Percentiles rank a stretch among this genome's conserved stretches.
Conservation (phyloP, 2,113 vertebrate genomes). For the Rafetus swinhoei region DNA sequence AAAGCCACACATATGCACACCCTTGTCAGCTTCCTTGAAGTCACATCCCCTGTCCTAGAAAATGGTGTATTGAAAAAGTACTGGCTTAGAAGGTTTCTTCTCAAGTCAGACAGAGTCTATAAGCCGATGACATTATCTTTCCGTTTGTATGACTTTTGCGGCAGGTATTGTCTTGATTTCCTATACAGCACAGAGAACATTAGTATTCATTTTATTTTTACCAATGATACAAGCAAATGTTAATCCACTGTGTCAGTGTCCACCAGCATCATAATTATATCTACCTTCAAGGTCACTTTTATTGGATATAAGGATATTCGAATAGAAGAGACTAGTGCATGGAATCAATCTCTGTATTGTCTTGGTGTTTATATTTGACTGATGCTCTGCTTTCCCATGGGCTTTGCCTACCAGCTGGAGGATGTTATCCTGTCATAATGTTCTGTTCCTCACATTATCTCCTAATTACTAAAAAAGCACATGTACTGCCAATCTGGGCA, state of each 20-base stretch:
- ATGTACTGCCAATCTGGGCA: not conserved
- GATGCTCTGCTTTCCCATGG: not conserved
- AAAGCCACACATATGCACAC: not conserved
- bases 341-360: not conserved
- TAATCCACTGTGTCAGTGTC: not conserved
- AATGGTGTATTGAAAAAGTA: not conserved
- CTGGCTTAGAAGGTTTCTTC: not conserved
- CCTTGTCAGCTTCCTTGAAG: not conserved
- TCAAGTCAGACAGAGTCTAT: not conserved
- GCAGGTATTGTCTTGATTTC: not conserved
- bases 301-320: not conserved
- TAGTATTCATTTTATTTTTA: not conserved
- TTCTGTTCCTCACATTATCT: not conserved
- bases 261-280: not conserved
- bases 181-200: not conserved
- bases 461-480: not conserved
- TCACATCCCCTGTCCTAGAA: not conserved
- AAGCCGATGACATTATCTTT: not conserved
- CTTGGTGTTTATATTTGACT: not conserved
- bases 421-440: not conserved
- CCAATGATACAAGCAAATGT: rapidly evolving
- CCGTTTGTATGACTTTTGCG: not conserved
- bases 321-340: not conserved
- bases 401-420: not conserved
- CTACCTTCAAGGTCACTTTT: not conserved